Percentiles rank a stretch among this genome's conserved stretches.
phyloP scores from a whole-genome alignment of 2,888 invertebrate genomes.

The Lordiphosa andalusiaca region DNA sequence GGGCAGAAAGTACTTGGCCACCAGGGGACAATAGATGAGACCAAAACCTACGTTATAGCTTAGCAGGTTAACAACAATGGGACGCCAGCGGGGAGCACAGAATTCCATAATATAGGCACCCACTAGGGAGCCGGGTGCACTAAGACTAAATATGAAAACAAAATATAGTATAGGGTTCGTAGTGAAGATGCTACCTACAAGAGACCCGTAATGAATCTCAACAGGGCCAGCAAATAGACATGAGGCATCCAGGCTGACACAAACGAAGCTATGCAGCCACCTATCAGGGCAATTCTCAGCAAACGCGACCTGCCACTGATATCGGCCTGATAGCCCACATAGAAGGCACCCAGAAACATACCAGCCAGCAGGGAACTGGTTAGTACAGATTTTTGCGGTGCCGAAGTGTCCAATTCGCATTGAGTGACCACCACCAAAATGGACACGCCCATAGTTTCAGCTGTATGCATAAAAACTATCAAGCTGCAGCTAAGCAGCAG shows the following conservation, averaged over 20 bases:
- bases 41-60: not conserved
- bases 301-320: slow-evolving; percentile 9
- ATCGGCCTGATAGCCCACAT: slow-evolving; percentile 21
- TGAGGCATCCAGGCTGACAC: slow-evolving; percentile 15
- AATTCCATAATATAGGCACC: slow-evolving; percentile 21
- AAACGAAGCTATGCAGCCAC: not conserved
- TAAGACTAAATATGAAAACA: slow-evolving; percentile 1
- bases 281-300: not conserved
- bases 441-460: slow-evolving; percentile 14
- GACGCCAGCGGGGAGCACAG: not conserved
- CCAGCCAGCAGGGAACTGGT: slow-evolving; percentile 10
- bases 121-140: slow-evolving; percentile 7
- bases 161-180: not conserved
- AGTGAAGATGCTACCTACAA: slow-evolving; percentile 11
- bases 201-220: slow-evolving; percentile 8
- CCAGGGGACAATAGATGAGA: slow-evolving; percentile 6
- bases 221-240: not conserved
- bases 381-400: slow-evolving; percentile 3
- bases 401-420: slow-evolving; percentile 10
- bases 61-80: not conserved
- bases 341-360: slow-evolving; percentile 11
- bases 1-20: slow-evolving; percentile 3
- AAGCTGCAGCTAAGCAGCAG: slow-evolving; percentile 1
- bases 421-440: slow-evolving; percentile 14
- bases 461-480: not conserved